Conservation (phyloP, 2,113 vertebrate genomes). For the Neofelis nebulosa region DNA sequence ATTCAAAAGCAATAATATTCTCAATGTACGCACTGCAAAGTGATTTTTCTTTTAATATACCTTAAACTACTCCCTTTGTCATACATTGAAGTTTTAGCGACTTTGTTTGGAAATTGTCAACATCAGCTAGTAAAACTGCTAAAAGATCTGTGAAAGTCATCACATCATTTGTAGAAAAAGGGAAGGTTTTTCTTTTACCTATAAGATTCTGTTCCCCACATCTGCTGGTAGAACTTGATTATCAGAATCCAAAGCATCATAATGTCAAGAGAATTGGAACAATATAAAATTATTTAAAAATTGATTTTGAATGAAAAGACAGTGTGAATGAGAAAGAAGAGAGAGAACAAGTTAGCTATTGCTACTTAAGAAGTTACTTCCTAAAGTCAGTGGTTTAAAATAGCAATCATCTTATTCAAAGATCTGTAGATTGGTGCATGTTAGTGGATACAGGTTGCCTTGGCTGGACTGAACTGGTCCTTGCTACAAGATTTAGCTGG, state of each 20-base stretch:
- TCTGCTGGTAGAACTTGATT: background rate
- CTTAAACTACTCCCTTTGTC: background rate
- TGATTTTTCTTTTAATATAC: background rate
- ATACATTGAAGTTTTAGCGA: background rate
- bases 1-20: background rate
- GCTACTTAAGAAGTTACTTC: background rate
- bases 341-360: background rate
- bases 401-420: background rate
- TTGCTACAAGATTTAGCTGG: background rate
- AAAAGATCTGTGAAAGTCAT: background rate
- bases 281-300: background rate
- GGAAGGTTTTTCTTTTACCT: background rate
- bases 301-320: background rate
- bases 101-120: background rate
- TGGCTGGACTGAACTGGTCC: background rate
- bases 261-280: background rate
- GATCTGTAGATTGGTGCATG: background rate
- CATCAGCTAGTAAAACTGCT: background rate
- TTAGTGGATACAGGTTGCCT: background rate
- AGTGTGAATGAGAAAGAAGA: background rate
- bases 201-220: accelerated
- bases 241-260: background rate
- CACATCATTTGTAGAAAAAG: background rate
- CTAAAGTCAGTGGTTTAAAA: background rate
- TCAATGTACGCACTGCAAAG: background rate